phyloP scores from a whole-genome alignment of 2,797 vertebrate species.

The Schizothorax lantsangensis region DNA sequence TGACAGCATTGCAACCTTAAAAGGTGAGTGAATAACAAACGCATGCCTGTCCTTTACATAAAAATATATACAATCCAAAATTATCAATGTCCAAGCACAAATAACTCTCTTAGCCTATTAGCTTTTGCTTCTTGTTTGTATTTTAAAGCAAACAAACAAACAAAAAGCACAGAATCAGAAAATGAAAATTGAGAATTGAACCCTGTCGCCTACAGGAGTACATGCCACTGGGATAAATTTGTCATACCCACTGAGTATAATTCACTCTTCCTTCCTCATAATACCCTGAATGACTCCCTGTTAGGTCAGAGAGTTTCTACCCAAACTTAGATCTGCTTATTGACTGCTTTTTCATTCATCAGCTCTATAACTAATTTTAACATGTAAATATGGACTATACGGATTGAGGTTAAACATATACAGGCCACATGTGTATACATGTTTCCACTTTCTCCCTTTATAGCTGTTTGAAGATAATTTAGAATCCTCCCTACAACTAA shows the following conservation, averaged over 20 bases:
- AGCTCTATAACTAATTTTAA: not conserved
- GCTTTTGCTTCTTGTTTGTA: not conserved
- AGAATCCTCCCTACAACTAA: not conserved
- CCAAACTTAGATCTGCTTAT: not conserved
- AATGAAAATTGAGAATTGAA: not conserved
- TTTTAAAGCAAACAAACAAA: not conserved
- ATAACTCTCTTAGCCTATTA: not conserved
- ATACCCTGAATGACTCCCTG: not conserved
- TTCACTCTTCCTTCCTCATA: not conserved
- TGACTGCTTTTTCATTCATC: not conserved
- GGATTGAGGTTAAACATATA: not conserved
- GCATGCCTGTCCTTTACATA: not conserved
- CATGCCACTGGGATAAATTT: not conserved
- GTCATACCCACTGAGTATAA: not conserved
- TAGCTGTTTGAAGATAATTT: not conserved
- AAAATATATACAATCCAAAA: not conserved
- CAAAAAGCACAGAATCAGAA: not conserved
- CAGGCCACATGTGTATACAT: not conserved
- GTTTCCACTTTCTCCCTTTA: not conserved
- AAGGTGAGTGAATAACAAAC: not conserved
- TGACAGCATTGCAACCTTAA: not conserved
- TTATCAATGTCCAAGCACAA: not conserved
- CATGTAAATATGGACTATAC: conserved; percentile 7
- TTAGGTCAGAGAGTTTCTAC: not conserved
- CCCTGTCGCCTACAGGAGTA: not conserved